Conservation (phyloP, 1,140 invertebrate genomes). For the Brachionus manjavacas region DNA sequence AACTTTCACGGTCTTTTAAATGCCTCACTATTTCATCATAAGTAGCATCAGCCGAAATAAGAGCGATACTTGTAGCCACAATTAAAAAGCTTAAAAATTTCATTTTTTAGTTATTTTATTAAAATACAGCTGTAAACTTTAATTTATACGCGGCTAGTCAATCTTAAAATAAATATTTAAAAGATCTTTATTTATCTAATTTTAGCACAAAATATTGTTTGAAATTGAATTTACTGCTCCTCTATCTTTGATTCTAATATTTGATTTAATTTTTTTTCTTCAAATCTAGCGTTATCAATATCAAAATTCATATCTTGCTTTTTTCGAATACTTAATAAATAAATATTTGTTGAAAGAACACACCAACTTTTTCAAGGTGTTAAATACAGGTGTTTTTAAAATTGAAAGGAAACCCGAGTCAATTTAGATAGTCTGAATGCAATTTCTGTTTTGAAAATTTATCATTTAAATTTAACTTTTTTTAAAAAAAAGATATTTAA, state of each 20-base stretch:
- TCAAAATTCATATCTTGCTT: background rate
- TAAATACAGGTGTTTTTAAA: no score
- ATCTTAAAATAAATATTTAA: background rate
- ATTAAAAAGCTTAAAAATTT: background rate
- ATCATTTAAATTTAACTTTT: no score
- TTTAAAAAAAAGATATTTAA: no score
- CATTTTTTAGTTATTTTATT: background rate
- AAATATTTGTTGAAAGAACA: no score
- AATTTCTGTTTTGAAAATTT: no score
- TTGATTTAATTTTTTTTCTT: background rate
- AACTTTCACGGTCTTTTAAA: slow-evolving; percentile 27
- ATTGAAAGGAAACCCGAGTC: no score
- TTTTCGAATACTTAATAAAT: no score
- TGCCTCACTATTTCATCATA: slow-evolving; percentile 36
- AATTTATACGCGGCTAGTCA: background rate
- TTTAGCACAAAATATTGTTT: background rate
- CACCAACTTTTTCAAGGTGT: no score
- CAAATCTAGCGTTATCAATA: background rate
- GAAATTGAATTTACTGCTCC: background rate
- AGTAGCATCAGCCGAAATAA: background rate
- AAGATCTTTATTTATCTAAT: background rate
- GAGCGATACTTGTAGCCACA: background rate
- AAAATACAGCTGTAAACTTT: background rate
- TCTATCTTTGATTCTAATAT: background rate
- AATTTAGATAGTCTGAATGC: no score